Conservation (phyloP, 2,797 vertebrate species). For the Phyllotis vaccarum region DNA sequence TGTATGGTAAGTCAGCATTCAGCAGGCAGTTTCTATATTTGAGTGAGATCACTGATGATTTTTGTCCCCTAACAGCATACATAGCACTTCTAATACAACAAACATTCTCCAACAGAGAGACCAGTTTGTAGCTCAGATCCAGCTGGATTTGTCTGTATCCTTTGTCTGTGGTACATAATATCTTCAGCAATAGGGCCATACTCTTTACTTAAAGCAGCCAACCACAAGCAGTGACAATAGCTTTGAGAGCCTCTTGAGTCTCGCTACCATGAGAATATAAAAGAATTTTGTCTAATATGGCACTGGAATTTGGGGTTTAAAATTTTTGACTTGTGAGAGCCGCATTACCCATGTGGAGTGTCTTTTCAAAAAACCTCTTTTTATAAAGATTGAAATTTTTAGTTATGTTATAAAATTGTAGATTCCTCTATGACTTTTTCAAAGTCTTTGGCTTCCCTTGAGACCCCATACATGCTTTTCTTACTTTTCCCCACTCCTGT, state of each 20-base stretch:
- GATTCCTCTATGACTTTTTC: neutral
- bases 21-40: neutral
- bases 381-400: neutral
- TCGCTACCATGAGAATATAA: neutral
- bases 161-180: neutral
- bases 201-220: neutral
- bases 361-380: neutral
- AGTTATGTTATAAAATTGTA: neutral
- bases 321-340: neutral
- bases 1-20: neutral
- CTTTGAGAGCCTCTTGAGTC: neutral
- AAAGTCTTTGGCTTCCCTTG: neutral
- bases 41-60: neutral
- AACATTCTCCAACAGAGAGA: neutral
- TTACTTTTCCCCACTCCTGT: neutral
- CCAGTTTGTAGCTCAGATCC: neutral
- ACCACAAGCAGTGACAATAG: neutral
- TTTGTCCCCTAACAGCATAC: neutral
- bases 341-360: neutral
- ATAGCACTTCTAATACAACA: neutral
- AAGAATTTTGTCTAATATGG: neutral
- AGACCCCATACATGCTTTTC: too few relatives aligned
- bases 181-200: neutral
- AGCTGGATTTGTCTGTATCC: neutral
- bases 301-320: neutral